Base-by-base conservation (phyloP, 37 sponge, comb jelly and placozoan species). In the Ianthella basta region DNA sequence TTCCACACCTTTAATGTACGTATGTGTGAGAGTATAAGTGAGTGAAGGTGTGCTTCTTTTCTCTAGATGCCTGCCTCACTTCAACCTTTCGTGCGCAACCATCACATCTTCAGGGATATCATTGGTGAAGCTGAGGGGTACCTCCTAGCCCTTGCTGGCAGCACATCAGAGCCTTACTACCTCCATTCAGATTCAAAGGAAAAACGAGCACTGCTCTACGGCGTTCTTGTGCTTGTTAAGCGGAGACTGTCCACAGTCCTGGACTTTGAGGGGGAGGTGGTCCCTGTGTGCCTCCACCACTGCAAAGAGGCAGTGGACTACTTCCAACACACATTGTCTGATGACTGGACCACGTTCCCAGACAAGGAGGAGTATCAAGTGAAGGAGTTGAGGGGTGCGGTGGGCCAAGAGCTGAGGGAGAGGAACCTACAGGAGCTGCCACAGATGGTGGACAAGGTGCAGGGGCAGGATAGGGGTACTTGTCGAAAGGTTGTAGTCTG, bases 391-490 rank as follows among this genome's bases (percentile, higher is more conserved):
- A 90, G 18, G 15, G 23, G n/a, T 19, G 94, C 91, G 23, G 34
- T 93, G n/a, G 72, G 85, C 69, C 64, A 6, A 21, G 79, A 90
- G 61, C 44, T 93, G 55, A 55, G 55, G 15, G 91, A 89, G 18
- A 15, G 83, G 41, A 88, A 89, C 40, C 72, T 93, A 0, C 88
- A 87, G 64, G 38, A 57, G 35, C 54, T 60, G 2, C 86, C 88
- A 60, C 27, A 57, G 29, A 34, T 93, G 63, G 41, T 87, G 29
- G 82, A 93, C 12, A 93, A 93, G 88, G 94, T 90, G 57, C 27
- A 8, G n/a, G n/a, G n/a, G n/a, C n/a, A n/a, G n/a, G n/a, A n/a
- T n/a, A n/a, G n/a, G n/a, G n/a, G n/a, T n/a, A n/a, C n/a, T n/a
- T n/a, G n/a, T n/a, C n/a, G n/a, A n/a, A n/a, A n/a, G n/a, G n/a